phyloP scores from a whole-genome alignment of 2,797 vertebrate genomes.

The Alfaro cultratus region DNA sequence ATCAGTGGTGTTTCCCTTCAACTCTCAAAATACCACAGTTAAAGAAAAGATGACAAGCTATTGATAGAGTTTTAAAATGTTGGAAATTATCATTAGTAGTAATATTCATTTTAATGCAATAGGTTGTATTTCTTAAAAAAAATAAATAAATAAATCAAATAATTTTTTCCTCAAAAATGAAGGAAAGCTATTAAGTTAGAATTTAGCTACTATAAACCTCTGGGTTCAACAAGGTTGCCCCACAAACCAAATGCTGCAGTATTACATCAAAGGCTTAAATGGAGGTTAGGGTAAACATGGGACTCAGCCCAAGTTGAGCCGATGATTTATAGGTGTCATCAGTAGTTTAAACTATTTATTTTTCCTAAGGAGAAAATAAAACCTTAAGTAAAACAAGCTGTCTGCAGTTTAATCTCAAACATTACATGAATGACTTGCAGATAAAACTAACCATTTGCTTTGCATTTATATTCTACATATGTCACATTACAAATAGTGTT shows the following conservation, averaged over 20 bases:
- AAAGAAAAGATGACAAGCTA: conserved; percentile 6
- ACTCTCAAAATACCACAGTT: conserved; percentile 22
- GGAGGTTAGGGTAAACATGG: not conserved
- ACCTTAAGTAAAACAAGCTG: not conserved
- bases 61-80: not conserved
- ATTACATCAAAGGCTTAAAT: conserved; percentile 3
- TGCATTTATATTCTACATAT: not conserved
- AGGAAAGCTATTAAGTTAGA: not conserved
- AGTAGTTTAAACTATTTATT: not conserved
- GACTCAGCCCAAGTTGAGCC: not conserved
- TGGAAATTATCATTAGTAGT: not conserved
- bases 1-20: conserved; percentile 22
- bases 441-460: not conserved
- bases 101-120: not conserved
- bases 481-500: not conserved
- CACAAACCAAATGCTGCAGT: conserved; percentile 34
- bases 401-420: not conserved
- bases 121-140: not conserved
- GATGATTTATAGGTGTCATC: not conserved
- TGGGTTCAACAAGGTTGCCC: not conserved
- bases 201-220: not conserved
- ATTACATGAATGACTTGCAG: not conserved
- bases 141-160: not conserved
- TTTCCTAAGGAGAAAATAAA: not conserved
- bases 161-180: not conserved